A percentile compares a stretch with the other conserved stretches of the same genome.
These are phyloP conservation scores for Sinelater perroti DNA, from an alignment of 2,888 invertebrate species.

Conservation along the genomic window DNA sequence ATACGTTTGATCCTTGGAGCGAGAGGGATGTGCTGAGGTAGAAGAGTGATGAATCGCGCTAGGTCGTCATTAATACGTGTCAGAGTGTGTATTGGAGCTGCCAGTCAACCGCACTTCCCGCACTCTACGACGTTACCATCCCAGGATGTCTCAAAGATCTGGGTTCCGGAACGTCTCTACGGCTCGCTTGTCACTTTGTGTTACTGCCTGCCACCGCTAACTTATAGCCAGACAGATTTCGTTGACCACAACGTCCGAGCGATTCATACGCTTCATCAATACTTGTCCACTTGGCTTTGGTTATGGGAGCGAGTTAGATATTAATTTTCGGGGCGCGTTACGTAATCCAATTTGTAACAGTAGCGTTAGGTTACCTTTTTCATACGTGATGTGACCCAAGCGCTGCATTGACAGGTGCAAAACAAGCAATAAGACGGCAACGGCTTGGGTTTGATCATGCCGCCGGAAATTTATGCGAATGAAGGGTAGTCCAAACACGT, in stretches of 20 bases:
- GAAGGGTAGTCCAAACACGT: too few species aligned
- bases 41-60: conserved; percentile 62
- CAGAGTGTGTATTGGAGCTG: conserved; percentile 61
- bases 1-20: conserved; percentile 60
- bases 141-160: conserved; percentile 39
- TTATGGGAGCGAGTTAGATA: conserved; percentile 21
- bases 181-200: conserved; percentile 50
- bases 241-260: conserved; percentile 44
- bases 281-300: conserved; percentile 42
- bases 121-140: conserved; percentile 33
- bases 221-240: conserved; percentile 52
- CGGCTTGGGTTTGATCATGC: too few species aligned
- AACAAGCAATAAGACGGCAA: too few species aligned
- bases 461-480: too few species aligned
- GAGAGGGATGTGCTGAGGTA: conserved; percentile 53
- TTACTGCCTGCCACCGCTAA: conserved; percentile 47
- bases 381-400: too few species aligned
- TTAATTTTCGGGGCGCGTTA: conserved; percentile 15
- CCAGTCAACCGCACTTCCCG: conserved; percentile 53
- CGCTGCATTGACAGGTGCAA: too few species aligned
- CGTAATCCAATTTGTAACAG: not conserved
- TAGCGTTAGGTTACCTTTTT: not conserved
- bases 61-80: conserved; percentile 62
- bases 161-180: conserved; percentile 47
- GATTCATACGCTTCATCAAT: conserved; percentile 41